A percentile compares a stretch with the other conserved stretches of the same genome.
Conservation (phyloP, 2,888 invertebrate species). For the Melinopterus prodromus region DNA sequence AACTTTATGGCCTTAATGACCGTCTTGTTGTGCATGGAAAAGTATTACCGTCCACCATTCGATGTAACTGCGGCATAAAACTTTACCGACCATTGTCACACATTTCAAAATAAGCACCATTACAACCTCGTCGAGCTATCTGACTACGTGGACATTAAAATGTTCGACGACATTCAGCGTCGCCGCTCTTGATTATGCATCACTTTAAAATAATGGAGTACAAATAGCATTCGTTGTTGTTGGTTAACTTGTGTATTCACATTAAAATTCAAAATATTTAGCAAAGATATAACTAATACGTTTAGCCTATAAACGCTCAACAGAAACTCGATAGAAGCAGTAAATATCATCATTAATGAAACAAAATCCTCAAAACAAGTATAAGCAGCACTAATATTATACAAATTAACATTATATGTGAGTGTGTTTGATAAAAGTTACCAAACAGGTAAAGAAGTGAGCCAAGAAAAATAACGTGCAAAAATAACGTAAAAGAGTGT, state of each 20-base stretch:
- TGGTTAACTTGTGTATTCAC: neutral
- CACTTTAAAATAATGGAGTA: neutral
- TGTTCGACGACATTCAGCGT: neutral
- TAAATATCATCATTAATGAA: no score
- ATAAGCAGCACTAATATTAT: no score
- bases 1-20: neutral
- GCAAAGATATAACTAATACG: no score
- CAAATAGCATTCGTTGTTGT: neutral
- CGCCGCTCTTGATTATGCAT: neutral
- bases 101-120: slow-evolving; percentile 21
- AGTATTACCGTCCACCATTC: neutral
- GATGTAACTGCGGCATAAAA: neutral
- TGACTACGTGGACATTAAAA: neutral
- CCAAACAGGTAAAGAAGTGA: no score
- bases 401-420: no score
- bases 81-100: slow-evolving; percentile 20
- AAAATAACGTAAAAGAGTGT: no score
- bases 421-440: no score
- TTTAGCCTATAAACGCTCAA: no score
- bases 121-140: slow-evolving; percentile 6
- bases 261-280: neutral
- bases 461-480: no score
- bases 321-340: no score
- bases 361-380: no score
- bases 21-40: neutral